Evolutionary conservation across 2,888 invertebrate species (phyloP).

Genomic region (Drosophila nigricruria): DNA sequence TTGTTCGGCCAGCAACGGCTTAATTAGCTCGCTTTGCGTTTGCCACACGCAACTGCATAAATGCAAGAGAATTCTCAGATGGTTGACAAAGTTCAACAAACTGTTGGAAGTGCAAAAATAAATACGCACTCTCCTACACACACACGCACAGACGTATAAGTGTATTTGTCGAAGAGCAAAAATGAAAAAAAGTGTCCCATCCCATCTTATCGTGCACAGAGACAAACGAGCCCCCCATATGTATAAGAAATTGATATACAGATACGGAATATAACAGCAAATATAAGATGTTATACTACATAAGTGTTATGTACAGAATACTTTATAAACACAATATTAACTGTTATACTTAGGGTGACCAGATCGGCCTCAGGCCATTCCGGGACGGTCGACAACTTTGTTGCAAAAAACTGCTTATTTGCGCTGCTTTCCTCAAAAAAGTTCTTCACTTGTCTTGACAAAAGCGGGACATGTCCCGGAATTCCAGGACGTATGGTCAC

Average conservation of each 20-base stretch:
- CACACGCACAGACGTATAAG: background rate
- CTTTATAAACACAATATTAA: background rate
- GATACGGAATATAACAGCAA: background rate
- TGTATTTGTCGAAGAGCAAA: background rate
- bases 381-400: too few relatives aligned
- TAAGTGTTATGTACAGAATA: background rate
- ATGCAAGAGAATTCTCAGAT: slow-evolving; percentile 14
- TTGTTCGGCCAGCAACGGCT: background rate
- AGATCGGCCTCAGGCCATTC: too few relatives aligned
- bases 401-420: too few relatives aligned
- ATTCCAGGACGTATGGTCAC: too few relatives aligned
- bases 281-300: background rate
- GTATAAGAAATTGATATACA: background rate
- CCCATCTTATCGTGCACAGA: background rate
- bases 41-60: slow-evolving; percentile 20
- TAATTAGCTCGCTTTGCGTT: slow-evolving; percentile 1
- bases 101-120: slow-evolving; percentile 33
- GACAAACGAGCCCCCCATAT: slow-evolving; percentile 2
- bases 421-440: too few relatives aligned
- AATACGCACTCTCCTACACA: slow-evolving; percentile 20
- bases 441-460: too few relatives aligned
- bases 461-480: too few relatives aligned
- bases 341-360: too few relatives aligned
- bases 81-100: slow-evolving; percentile 32
- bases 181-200: slow-evolving; percentile 2